phyloP scores from a whole-genome alignment of 2,888 invertebrate species.

The Mythimna ferrago region DNA sequence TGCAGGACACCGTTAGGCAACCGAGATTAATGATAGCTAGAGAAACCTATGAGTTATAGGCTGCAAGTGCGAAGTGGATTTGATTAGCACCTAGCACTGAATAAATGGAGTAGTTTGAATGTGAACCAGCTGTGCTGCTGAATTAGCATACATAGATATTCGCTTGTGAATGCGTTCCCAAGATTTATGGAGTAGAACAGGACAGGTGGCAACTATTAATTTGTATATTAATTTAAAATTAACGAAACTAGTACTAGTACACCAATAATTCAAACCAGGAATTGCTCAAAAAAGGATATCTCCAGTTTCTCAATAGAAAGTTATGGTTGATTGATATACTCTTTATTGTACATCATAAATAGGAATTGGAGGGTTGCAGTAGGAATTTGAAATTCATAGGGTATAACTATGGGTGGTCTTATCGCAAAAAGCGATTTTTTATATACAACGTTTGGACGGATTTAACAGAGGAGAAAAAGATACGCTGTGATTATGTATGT shows the following conservation, averaged over 20 bases:
- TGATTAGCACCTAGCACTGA: slow-evolving; percentile 45
- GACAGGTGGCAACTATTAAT: slow-evolving; percentile 16
- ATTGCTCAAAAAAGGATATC: not conserved
- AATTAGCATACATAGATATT: slow-evolving; percentile 32
- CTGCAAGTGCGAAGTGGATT: slow-evolving; percentile 28
- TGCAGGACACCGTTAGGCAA: slow-evolving; percentile 36
- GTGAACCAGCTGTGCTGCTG: slow-evolving; percentile 2
- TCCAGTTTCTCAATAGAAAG: not conserved
- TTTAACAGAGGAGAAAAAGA: no score
- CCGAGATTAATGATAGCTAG: slow-evolving; percentile 34
- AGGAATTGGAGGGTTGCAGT: no score
- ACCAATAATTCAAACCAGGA: not conserved
- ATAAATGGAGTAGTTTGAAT: slow-evolving; percentile 19
- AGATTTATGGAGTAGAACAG: slow-evolving; percentile 10
- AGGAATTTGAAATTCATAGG: no score
- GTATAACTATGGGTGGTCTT: no score
- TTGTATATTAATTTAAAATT: slow-evolving; percentile 5
- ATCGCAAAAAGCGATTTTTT: no score
- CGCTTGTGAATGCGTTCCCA: slow-evolving; percentile 12
- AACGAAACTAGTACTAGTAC: not conserved
- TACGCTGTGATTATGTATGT: no score
- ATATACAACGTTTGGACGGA: no score
- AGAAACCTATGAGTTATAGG: slow-evolving; percentile 31
- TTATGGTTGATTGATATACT: no score
- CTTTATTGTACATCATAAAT: no score